Evolutionary conservation across 2,888 invertebrate species (phyloP).

Genomic region (Nemoura dubitans): DNA sequence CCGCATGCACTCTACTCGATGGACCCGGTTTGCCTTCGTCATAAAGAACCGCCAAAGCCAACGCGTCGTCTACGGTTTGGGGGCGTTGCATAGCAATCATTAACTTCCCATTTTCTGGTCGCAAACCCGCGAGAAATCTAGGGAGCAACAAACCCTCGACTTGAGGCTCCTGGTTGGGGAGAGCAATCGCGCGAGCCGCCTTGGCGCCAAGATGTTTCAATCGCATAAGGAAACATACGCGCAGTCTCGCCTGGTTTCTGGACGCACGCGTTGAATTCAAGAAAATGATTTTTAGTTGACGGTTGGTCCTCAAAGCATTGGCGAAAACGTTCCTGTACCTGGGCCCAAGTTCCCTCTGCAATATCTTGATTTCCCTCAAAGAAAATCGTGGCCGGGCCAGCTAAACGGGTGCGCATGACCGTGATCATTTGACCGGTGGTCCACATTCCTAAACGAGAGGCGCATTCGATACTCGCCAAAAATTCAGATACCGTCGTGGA

Average conservation of each 20-base stretch:
- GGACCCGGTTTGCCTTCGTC: neutral
- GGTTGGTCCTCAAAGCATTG: neutral
- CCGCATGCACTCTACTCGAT: neutral
- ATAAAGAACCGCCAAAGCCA: neutral
- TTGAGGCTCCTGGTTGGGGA: neutral
- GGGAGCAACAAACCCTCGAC: neutral
- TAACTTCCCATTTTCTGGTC: neutral
- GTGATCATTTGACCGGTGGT: neutral
- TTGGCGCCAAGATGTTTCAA: neutral
- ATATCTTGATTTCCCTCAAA: neutral
- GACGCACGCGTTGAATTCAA: neutral
- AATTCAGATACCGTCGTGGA: neutral
- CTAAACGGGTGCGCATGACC: neutral
- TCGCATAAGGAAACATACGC: neutral
- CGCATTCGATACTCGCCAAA: neutral
- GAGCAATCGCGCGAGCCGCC: neutral
- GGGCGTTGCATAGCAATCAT: neutral
- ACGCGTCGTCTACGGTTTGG: neutral
- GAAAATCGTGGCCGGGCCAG: neutral
- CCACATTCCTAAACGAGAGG: neutral
- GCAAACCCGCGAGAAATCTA: neutral
- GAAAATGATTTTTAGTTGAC: neutral
- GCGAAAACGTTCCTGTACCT: neutral
- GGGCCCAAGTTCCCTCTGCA: neutral
- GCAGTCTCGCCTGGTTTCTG: neutral